Base-by-base conservation (phyloP, 2,113 vertebrate species). In the Albula goreensis region DNA sequence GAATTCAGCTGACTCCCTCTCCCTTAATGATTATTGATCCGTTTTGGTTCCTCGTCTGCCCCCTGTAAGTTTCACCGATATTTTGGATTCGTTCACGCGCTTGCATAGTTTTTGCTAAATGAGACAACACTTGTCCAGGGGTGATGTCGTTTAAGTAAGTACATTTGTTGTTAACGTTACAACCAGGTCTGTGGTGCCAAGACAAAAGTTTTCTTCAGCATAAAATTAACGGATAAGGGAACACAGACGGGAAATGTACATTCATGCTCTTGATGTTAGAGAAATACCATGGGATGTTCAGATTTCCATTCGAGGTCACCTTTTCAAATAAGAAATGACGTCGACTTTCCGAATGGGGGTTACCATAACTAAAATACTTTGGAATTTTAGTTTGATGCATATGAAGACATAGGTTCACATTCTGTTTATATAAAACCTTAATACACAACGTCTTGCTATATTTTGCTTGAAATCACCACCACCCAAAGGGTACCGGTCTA, bases 401-500 rank as follows among this genome's bases (percentile, higher is more conserved):
- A 41, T 41, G 31, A 41, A 1, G 31, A 41, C 31, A 41, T 41
- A 41, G 31, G 31, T 1, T 41, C 31, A 41, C 31, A 41, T 41
- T 41, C 31, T 41, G 31, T 41, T 41, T 41, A 1, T 41, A 41
- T 41, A 41, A 41, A 41, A 41, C 31, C 31, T 41, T 41, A 41
- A 66, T 19, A 31, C 6, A n/a, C 70, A 74, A 10, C 6, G 5
- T 74, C n/a, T 22, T 70, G 13, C 19, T 1, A 31, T 79, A 17
- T 41, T n/a, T 17, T 70, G 57, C 60, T 83, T 50, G 41, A 83
- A n/a, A 70, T 1, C 48, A 22, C 51, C 17, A 49, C 41, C 78
- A 79, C 31, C 31, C 31, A 49, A 79, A 15, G 8, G 2, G 41
- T 79, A 9, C 82, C 91, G 50, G 89, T 90, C 83, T 86, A 89